Evolutionary conservation across 2,797 vertebrate genomes (phyloP).

Genomic region (Todus mexicanus): DNA sequence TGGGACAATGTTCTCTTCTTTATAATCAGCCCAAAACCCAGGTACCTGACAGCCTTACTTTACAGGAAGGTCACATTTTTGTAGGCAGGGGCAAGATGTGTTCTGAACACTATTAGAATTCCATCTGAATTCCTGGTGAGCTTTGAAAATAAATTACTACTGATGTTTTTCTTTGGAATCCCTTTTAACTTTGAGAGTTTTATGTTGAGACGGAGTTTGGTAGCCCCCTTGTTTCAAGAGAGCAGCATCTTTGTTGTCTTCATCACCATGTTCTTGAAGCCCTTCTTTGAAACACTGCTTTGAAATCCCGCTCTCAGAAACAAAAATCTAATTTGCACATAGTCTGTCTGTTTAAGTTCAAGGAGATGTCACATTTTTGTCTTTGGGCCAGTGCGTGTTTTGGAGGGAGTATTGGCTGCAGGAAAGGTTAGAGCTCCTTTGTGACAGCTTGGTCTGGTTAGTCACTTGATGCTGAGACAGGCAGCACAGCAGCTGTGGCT

Average conservation of each 20-base stretch:
- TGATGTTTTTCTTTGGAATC: not conserved
- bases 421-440: not conserved
- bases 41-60: not conserved
- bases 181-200: not conserved
- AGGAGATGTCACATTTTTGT: not conserved
- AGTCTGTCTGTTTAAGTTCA: not conserved
- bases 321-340: not conserved
- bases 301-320: not conserved
- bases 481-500: not conserved
- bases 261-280: not conserved
- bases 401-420: not conserved
- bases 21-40: not conserved
- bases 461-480: not conserved
- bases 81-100: not conserved
- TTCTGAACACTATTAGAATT: not conserved
- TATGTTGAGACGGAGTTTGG: not conserved
- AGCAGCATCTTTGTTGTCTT: accelerated
- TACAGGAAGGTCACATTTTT: not conserved
- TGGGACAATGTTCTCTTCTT: not conserved
- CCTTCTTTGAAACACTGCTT: not conserved
- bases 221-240: not conserved
- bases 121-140: not conserved
- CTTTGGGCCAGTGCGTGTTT: not conserved
- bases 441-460: slow-evolving; percentile 13
- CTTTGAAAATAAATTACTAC: not conserved